Evolutionary conservation across 2,797 vertebrate species (phyloP).

Genomic region (Smutsia temminckii): DNA sequence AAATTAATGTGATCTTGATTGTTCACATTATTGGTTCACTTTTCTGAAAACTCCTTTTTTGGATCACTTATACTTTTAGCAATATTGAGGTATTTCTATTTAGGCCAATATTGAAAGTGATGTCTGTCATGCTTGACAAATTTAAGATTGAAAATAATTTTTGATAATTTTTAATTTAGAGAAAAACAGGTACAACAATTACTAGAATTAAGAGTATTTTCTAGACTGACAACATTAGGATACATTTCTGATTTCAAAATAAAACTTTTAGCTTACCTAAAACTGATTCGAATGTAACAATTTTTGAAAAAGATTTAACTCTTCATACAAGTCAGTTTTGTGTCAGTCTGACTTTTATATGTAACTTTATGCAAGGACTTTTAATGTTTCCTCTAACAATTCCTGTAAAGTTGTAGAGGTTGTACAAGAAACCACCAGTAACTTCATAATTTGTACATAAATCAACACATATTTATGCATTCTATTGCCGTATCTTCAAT

Average conservation of each 20-base stretch:
- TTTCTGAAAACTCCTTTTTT: not conserved
- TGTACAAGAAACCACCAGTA: not conserved
- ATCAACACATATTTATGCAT: not conserved
- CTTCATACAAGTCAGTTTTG: not conserved
- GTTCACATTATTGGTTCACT: not conserved
- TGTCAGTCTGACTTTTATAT: not conserved
- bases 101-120: not conserved
- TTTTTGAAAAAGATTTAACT: conserved; percentile 43
- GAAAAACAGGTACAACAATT: not conserved
- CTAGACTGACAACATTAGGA: not conserved
- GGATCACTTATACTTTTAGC: not conserved
- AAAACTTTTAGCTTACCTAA: not conserved
- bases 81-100: not conserved
- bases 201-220: not conserved
- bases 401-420: not conserved
- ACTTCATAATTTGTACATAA: not conserved
- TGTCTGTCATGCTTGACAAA: not conserved
- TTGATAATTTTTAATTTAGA: conserved; percentile 12
- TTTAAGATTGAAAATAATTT: conserved; percentile 13
- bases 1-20: not conserved
- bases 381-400: not conserved
- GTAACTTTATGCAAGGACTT: not conserved
- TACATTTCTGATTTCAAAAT: conserved; percentile 32
- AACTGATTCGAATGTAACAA: not conserved
- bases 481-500: not conserved